Percentiles rank a stretch among this genome's conserved stretches.
phyloP scores from a whole-genome alignment of 2,113 vertebrate species.

The Oryzias woworae region DNA sequence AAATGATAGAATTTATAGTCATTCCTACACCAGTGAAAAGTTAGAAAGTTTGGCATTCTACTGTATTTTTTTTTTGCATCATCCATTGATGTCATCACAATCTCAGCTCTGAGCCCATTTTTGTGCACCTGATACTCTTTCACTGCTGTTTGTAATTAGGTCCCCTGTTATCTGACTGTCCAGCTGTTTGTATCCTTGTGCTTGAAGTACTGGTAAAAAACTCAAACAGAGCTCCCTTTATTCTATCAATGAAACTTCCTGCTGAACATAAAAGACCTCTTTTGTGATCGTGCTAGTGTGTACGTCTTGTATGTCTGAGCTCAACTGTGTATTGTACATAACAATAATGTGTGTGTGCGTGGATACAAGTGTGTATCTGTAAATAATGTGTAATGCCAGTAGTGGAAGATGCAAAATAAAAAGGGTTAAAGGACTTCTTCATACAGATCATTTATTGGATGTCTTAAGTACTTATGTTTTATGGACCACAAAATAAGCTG shows the following conservation, averaged over 20 bases:
- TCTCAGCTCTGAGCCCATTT: conserved; percentile 29
- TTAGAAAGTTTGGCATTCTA: conserved; percentile 3
- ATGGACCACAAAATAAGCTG: too few species aligned
- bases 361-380: conserved; percentile 7
- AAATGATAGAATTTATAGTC: too few species aligned
- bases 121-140: conserved; percentile 33
- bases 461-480: too few species aligned
- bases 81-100: conserved; percentile 24
- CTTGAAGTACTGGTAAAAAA: conserved; percentile 36
- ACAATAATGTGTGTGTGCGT: background rate
- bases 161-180: conserved; percentile 54
- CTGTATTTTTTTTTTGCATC: conserved; percentile 24
- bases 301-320: background rate
- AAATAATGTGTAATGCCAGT: background rate
- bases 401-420: too few species aligned
- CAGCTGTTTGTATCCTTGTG: conserved; percentile 46
- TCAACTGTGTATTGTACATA: conserved; percentile 1
- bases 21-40: background rate
- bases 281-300: conserved; percentile 19
- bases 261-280: conserved; percentile 10
- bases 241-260: conserved; percentile 43
- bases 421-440: too few species aligned
- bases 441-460: too few species aligned
- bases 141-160: conserved; percentile 55
- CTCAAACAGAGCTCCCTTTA: conserved; percentile 36